Conservation (phyloP, 1,140 invertebrate genomes). For the Maconellicoccus hirsutus region DNA sequence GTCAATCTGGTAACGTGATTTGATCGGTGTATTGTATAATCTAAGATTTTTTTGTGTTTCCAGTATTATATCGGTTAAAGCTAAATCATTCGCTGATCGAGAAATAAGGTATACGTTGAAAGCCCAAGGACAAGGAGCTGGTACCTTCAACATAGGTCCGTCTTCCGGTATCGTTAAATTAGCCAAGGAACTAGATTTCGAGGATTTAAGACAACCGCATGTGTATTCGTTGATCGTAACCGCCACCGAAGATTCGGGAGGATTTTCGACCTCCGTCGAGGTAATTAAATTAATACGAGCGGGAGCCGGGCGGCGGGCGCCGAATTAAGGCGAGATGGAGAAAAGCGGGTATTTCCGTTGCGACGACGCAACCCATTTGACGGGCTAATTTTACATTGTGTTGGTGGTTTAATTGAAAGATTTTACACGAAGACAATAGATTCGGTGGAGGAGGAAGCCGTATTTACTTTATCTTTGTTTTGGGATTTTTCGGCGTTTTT, state of each 20-base stretch:
- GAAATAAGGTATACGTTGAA: slow-evolving; percentile 89
- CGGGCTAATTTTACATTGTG: too few species aligned
- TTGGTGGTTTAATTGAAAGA: too few species aligned
- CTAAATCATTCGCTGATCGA: slow-evolving; percentile 88
- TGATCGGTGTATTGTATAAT: background rate
- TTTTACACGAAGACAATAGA: too few species aligned
- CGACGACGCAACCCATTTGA: too few species aligned
- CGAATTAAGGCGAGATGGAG: too few species aligned
- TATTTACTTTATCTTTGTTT: too few species aligned
- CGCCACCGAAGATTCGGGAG: slow-evolving; percentile 88
- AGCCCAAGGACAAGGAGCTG: slow-evolving; percentile 84
- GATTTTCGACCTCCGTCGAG: slow-evolving; percentile 89
- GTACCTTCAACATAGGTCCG: slow-evolving; percentile 88
- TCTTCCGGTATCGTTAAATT: slow-evolving; percentile 87
- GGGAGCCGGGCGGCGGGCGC: too few species aligned
- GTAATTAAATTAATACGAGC: slow-evolving; percentile 39
- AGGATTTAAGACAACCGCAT: slow-evolving; percentile 83
- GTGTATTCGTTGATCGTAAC: slow-evolving; percentile 84
- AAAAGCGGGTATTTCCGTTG: too few species aligned
- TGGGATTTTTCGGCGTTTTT: too few species aligned
- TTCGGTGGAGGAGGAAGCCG: too few species aligned
- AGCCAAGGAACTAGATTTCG: slow-evolving; percentile 89
- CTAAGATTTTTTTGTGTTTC: slow-evolving; percentile 24
- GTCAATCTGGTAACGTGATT: background rate
- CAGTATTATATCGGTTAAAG: slow-evolving; percentile 91